These are phyloP conservation scores for Tapera naevia DNA, from an alignment of 2,797 vertebrate genomes.

Conservation along the genomic window DNA sequence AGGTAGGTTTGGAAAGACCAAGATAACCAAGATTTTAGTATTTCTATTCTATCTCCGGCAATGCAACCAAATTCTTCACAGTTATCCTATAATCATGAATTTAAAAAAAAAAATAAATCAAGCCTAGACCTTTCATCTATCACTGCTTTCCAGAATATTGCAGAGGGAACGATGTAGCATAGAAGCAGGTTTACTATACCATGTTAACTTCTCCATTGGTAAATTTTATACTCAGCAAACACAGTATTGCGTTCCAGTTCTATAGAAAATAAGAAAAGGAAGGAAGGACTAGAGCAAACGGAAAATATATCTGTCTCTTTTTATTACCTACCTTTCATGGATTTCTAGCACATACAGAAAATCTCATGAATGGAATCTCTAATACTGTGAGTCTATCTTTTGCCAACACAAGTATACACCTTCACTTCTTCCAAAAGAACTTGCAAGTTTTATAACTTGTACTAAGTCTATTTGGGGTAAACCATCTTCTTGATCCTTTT, in stretches of 20 bases:
- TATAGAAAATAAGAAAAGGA: neutral
- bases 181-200: neutral
- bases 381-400: neutral
- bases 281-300: neutral
- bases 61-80: neutral
- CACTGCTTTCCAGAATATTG: neutral
- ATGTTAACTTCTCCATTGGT: neutral
- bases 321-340: neutral
- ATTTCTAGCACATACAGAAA: neutral
- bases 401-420: neutral
- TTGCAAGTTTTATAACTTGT: neutral
- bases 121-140: neutral
- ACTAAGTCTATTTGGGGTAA: neutral
- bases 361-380: neutral
- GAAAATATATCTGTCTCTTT: rapidly evolving
- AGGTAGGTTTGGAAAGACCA: neutral
- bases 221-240: neutral
- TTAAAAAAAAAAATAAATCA: neutral
- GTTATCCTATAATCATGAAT: neutral
- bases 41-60: neutral
- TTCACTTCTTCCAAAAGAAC: neutral
- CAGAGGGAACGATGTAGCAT: neutral
- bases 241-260: neutral
- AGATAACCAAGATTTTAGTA: neutral
- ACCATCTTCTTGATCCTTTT: neutral